Evolutionary conservation across 2,888 invertebrate genomes (phyloP).

Genomic region (Germaria angustata): DNA sequence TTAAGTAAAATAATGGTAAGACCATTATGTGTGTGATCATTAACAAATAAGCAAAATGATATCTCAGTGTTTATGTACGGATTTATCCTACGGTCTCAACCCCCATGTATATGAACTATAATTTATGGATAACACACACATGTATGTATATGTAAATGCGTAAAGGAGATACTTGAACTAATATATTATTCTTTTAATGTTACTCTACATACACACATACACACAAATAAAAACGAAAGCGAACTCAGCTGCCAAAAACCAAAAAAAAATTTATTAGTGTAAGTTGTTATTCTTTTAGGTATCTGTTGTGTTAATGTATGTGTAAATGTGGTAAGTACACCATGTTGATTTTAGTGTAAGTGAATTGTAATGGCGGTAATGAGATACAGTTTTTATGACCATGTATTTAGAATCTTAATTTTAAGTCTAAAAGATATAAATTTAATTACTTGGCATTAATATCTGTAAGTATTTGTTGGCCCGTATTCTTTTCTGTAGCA

Average conservation of each 20-base stretch:
- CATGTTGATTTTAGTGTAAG: constrained; percentile 50
- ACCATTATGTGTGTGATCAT: too few species aligned
- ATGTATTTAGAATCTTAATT: constrained; percentile 67
- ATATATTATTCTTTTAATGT: constrained; percentile 42
- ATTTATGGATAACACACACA: not conserved
- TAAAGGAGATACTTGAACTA: constrained; percentile 4
- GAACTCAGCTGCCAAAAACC: constrained; percentile 35
- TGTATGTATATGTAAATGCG: not conserved
- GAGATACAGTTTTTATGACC: constrained; percentile 74
- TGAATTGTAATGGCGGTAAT: constrained; percentile 71
- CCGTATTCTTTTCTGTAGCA: not conserved
- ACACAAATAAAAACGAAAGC: constrained; percentile 13
- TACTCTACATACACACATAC: constrained; percentile 12
- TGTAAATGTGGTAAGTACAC: not conserved
- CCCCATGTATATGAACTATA: constrained; percentile 27
- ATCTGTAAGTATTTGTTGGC: not conserved
- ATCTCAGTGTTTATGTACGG: too few species aligned
- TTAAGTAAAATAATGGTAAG: too few species aligned
- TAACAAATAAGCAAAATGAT: too few species aligned
- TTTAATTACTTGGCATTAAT: constrained; percentile 30
- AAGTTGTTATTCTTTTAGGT: not conserved
- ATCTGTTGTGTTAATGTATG: not conserved
- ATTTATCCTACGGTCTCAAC: not conserved
- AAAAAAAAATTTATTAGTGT: not conserved
- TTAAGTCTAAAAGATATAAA: constrained; percentile 70